Base-by-base conservation (phyloP, 2,888 invertebrate species). In the Hylaea fasciaria region DNA sequence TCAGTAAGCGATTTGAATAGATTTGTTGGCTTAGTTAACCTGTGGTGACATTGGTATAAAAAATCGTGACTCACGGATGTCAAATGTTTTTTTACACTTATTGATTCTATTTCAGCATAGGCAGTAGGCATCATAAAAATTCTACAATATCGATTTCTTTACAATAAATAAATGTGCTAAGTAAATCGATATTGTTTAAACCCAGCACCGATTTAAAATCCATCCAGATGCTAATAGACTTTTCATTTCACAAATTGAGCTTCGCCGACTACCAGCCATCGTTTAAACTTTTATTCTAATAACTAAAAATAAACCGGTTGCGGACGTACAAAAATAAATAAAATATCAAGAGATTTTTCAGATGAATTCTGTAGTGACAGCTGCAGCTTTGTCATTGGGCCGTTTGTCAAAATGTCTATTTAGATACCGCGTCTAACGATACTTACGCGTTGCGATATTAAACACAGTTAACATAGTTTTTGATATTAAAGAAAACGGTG, bases 241-340 rank as follows among this genome's bases (percentile, higher is more conserved):
- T 37, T 17, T 37, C 44, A 13, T 41, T n/a, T 29, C 17, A 54
- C 52, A 59, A 28, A 53, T 57, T 48, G 51, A 54, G 57, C 49
- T 32, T 52, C 60, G 46, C 48, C 40, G 37, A 55, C 49, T 55
- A 45, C 2, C n/a, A 35, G 22, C 13, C 32, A 57, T 52, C 60
- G 57, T 62, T 61, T 54, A 56, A 57, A 54, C 40, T 53, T n/a
- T 65, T 57, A 57, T 59, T 53, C 43, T 37, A 49, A 45, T 47
- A 47, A 5, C 56, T 56, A 61, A 60, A 60, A 43, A 61, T 61
- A 47, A 4, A 44, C 17, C 32, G 35, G 62, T 63, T 49, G 58
- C 65, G 66, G 66, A 66, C 66, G 58, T 61, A 59, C 50, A 14
- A 41, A 66, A 65, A 69, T 69, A 67, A 61, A 57, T 51, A 29